These are phyloP conservation scores for Chromoteleia sp. DNA, from an alignment of 2,888 invertebrate species.

Conservation along the genomic window DNA sequence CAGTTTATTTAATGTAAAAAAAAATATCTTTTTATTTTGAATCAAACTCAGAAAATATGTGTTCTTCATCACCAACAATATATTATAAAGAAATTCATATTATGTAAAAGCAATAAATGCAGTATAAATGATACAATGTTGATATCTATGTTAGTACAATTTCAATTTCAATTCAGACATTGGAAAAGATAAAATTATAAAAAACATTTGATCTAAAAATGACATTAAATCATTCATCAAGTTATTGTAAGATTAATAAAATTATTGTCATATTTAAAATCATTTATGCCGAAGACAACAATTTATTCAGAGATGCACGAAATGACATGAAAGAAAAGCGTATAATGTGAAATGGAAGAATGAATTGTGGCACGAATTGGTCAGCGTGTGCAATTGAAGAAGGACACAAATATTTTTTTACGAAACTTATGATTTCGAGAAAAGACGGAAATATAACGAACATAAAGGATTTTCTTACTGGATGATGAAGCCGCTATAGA, in stretches of 20 bases:
- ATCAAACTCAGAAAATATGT: not conserved
- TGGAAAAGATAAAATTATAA: not conserved
- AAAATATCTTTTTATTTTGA: not conserved
- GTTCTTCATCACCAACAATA: too few relatives aligned
- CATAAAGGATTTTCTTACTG: constrained; percentile 57
- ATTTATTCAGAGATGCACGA: constrained; percentile 38
- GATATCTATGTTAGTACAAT: too few relatives aligned
- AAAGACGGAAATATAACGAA: constrained; percentile 48
- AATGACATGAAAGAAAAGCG: constrained; percentile 35
- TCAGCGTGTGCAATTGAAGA: constrained; percentile 22
- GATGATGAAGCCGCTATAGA: constrained; percentile 60
- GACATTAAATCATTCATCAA: not conserved
- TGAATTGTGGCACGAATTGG: constrained; percentile 15
- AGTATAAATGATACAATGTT: too few relatives aligned
- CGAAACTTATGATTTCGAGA: constrained; percentile 43
- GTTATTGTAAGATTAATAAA: constrained; percentile 28
- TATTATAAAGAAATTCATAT: not conserved
- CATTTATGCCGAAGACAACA: constrained; percentile 12
- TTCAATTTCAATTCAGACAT: too few relatives aligned
- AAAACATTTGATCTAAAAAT: not conserved
- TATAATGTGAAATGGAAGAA: constrained; percentile 32
- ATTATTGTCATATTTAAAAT: constrained; percentile 20
- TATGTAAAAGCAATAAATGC: too few relatives aligned
- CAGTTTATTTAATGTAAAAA: not conserved
- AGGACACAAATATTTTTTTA: constrained; percentile 51